Evolutionary conservation across 2,113 vertebrate genomes (phyloP), one percentile per base, ranked within the genome.

Genomic region (Sceloporus tristichus): DNA sequence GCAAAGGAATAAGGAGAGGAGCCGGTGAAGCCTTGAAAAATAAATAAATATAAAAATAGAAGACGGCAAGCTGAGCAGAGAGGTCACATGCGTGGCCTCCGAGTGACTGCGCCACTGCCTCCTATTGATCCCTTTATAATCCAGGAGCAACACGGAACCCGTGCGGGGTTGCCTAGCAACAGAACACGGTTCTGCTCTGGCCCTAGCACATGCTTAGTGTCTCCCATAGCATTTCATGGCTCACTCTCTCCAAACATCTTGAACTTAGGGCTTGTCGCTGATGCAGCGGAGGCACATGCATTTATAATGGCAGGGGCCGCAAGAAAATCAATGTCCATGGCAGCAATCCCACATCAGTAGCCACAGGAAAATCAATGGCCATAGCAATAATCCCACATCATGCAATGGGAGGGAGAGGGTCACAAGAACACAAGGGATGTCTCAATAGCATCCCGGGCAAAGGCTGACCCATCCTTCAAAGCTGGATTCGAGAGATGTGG

Each of bases 41-140:
- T 34, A 34, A 34, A 34, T 34, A 34, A 34, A 34, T 34, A 34
- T 53, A 73, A 48, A 11, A 48, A n/a, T n/a, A 25, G 42, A 54
- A 14, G 29, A 38, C 25, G 65, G 66, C 21, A 42, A 34, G 19
- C 42, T 8, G 9, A 34, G 65, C 18, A 66, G 65, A 66, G 19
- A 54, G 25, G 59, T 82, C 86, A 88, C n/a, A 16, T 68, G 85
- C 1, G 34, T 34, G 9, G 76, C 71, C 71, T 77, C 85, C 29
- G 40, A 29, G 79, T 79, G 82, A 77, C 73, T 21, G 10, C 59
- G 16, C 27, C 9, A 11, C 4, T 0, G 38, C 16, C 86, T 76
- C 29, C 40, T 18, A 38, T 53, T 5, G 40, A 88, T 88, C 42
- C 27, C n/a, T 56, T 23, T 14, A n/a, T 42, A 34, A 76, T 48